A percentile compares a stretch with the other conserved stretches of the same genome.
These are phyloP conservation scores for Epirrita christyi DNA, from an alignment of 2,888 invertebrate genomes.

Conservation along the genomic window DNA sequence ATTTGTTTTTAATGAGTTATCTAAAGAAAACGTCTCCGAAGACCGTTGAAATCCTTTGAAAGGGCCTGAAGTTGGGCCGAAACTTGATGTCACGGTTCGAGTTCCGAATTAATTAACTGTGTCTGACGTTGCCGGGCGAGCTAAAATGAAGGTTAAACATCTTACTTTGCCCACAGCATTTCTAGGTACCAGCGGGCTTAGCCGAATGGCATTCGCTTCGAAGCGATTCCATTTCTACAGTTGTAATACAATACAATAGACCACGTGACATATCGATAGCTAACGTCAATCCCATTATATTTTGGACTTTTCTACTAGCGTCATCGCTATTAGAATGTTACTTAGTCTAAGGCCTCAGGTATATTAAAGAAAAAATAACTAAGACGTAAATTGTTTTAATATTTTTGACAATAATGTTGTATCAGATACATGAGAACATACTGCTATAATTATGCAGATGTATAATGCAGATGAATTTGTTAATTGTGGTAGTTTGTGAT, in stretches of 20 bases:
- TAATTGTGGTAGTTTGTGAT: conserved; percentile 1
- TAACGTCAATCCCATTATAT: too few relatives aligned
- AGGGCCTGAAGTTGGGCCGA: conserved; percentile 57
- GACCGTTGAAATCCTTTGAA: conserved; percentile 61
- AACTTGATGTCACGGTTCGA: conserved; percentile 63
- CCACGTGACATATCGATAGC: too few relatives aligned
- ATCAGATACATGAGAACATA: neutral
- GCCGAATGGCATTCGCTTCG: too few relatives aligned
- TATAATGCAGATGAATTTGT: neutral
- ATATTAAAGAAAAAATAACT: too few relatives aligned
- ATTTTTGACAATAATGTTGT: too few relatives aligned
- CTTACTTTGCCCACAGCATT: conserved; percentile 3
- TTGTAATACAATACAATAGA: too few relatives aligned
- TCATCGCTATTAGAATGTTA: too few relatives aligned
- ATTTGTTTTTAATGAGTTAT: conserved; percentile 66
- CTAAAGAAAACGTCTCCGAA: conserved; percentile 55
- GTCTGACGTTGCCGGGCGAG: conserved; percentile 42
- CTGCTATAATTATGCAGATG: neutral
- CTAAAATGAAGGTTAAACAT: conserved; percentile 44
- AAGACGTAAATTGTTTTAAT: too few relatives aligned
- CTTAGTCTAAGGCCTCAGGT: too few relatives aligned
- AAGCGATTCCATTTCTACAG: too few relatives aligned
- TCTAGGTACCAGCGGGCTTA: too few relatives aligned
- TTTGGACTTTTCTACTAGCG: too few relatives aligned
- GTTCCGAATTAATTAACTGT: conserved; percentile 66